phyloP scores from a whole-genome alignment of 1,140 invertebrate genomes.

The Ostrea edulis region DNA sequence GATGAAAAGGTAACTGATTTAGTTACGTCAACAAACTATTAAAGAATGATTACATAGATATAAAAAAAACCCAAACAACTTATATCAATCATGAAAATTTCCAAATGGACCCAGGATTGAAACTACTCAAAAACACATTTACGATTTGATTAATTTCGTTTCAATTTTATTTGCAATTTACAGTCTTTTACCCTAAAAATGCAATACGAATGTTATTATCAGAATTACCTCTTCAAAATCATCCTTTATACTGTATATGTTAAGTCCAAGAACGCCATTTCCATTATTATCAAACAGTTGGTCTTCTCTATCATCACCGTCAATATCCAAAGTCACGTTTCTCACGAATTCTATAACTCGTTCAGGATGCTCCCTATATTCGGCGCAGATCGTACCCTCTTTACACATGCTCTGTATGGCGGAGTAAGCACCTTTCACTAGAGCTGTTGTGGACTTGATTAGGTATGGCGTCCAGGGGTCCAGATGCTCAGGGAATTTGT shows the following conservation, averaged over 20 bases:
- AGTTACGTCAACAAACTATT: too few relatives aligned
- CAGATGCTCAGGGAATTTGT: background rate
- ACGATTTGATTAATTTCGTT: too few relatives aligned
- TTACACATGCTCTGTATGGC: slow-evolving; percentile 31
- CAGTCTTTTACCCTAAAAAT: too few relatives aligned
- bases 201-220: background rate
- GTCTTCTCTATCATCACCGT: background rate
- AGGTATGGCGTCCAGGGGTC: slow-evolving; percentile 44
- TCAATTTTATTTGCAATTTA: too few relatives aligned
- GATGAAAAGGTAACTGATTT: too few relatives aligned
- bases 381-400: background rate
- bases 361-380: slow-evolving; percentile 8
- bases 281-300: slow-evolving; percentile 40
- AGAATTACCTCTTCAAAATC: slow-evolving; percentile 1
- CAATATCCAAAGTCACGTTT: slow-evolving; percentile 28
- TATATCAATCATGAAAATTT: too few relatives aligned
- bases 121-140: too few relatives aligned
- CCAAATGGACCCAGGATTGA: too few relatives aligned
- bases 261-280: slow-evolving; percentile 27
- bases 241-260: slow-evolving; percentile 33
- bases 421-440: slow-evolving; percentile 19
- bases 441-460: slow-evolving; percentile 4
- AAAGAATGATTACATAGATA: too few relatives aligned
- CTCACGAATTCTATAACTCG: background rate
- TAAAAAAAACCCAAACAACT: too few relatives aligned